Evolutionary conservation across 2,797 vertebrate species (phyloP).

Genomic region (Sylvia borin): DNA sequence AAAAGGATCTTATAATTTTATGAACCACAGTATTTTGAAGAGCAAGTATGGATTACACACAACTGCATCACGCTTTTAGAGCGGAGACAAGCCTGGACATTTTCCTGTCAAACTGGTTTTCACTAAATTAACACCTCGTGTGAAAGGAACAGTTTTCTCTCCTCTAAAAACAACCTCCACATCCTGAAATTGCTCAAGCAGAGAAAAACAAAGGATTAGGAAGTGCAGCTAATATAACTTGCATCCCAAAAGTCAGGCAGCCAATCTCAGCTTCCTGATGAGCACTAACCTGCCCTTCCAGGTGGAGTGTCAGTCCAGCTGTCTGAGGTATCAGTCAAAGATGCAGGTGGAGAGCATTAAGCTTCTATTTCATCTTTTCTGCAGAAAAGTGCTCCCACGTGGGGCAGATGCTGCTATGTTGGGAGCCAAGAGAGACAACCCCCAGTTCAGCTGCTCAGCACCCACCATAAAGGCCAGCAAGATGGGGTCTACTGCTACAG

Average conservation of each 20-base stretch:
- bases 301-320: not conserved
- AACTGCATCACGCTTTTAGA: not conserved
- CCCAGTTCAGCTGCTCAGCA: not conserved
- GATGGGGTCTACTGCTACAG: rapidly evolving
- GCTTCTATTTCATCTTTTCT: not conserved
- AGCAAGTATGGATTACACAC: not conserved
- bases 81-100: not conserved
- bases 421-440: not conserved
- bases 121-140: not conserved
- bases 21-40: not conserved
- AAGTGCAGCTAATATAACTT: not conserved
- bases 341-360: not conserved
- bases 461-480: not conserved
- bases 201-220: not conserved
- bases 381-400: not conserved
- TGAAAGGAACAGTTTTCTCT: not conserved
- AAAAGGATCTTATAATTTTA: not conserved
- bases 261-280: not conserved
- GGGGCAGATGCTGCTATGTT: not conserved
- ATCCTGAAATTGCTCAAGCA: not conserved
- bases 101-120: not conserved
- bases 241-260: not conserved
- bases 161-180: not conserved
- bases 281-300: not conserved
- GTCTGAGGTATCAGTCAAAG: not conserved